Evolutionary conservation across 2,888 invertebrate species (phyloP), one percentile per base, ranked within the genome.

Genomic region (Ctenicera cuprea): DNA sequence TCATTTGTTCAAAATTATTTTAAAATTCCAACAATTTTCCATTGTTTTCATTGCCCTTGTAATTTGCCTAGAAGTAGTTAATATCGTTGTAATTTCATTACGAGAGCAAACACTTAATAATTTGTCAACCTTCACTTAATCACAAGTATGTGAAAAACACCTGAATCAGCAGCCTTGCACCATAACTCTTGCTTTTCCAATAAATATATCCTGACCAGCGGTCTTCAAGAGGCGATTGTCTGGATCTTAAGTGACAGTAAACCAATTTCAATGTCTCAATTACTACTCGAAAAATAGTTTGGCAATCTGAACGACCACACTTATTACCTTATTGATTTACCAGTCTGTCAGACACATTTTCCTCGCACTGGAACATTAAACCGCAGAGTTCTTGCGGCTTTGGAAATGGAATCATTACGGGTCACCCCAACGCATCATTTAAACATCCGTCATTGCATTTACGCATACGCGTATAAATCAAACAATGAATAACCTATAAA

Each of bases 151-250:
- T 5, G 3, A 26, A 26, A 26, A 26, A 26, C n/a, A 26, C 26
- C 3, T 26, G 26, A 26, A 26, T 26, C 26, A 2, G 26, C 26
- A 26, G 26, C 26, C 41, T 48, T 8, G 1, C 8, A 48, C 20
- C 48, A 48, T 48, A 48, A 48, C 9, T 48, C 16, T 18, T 11
- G 18, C 4, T 22, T 68, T 30, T 22, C 37, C 78, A 26, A 79
- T 79, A 79, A 79, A 79, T 78, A 79, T 76, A 71, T 79, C 79
- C 69, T 38, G 63, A 74, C 71, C 79, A 79, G 75, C 52, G 67
- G 59, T 68, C 66, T 64, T 76, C 62, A 38, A 79, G 78, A 38
- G 76, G 75, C 74, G 54, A 76, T 79, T 67, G 78, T 78, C 79
- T 77, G 69, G 30, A 43, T 20, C 30, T 69, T 18, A 70, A 69